Conservation (phyloP, 2,888 invertebrate genomes). For the Lasioglossum leucozonium region DNA sequence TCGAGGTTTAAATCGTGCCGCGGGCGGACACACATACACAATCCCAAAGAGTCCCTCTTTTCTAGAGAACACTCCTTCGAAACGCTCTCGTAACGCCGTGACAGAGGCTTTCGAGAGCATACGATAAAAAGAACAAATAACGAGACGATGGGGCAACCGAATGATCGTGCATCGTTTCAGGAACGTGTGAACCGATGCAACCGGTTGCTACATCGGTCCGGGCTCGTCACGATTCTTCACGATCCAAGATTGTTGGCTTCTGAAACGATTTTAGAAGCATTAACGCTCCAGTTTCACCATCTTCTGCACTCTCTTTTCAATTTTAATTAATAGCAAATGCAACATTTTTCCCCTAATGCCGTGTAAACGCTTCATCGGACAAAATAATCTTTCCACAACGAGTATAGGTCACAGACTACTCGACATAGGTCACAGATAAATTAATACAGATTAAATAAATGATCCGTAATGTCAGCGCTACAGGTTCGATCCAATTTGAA, state of each 20-base stretch:
- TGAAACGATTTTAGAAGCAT: background rate
- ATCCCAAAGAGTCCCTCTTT: background rate
- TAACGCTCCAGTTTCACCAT: too few relatives aligned
- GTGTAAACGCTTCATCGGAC: too few relatives aligned
- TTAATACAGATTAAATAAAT: too few relatives aligned
- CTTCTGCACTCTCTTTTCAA: too few relatives aligned
- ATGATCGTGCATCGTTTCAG: slow-evolving; percentile 8
- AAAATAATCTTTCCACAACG: too few relatives aligned
- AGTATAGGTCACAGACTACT: too few relatives aligned
- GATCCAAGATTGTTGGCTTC: background rate
- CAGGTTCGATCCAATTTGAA: too few relatives aligned
- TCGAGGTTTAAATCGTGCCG: slow-evolving; percentile 24
- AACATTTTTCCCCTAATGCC: too few relatives aligned
- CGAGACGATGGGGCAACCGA: slow-evolving; percentile 24
- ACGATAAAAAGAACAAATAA: slow-evolving; percentile 37
- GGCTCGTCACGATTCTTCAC: slow-evolving; percentile 2
- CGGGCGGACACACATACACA: background rate
- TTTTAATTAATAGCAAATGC: too few relatives aligned
- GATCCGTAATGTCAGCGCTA: too few relatives aligned
- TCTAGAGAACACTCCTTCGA: background rate
- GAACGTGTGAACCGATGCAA: slow-evolving; percentile 22
- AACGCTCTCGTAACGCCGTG: background rate
- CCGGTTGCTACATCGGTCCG: background rate
- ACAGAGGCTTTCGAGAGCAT: slow-evolving; percentile 20
- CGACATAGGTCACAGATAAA: too few relatives aligned